phyloP scores from a whole-genome alignment of 2,888 invertebrate genomes.

The Mythimna vitellina region DNA sequence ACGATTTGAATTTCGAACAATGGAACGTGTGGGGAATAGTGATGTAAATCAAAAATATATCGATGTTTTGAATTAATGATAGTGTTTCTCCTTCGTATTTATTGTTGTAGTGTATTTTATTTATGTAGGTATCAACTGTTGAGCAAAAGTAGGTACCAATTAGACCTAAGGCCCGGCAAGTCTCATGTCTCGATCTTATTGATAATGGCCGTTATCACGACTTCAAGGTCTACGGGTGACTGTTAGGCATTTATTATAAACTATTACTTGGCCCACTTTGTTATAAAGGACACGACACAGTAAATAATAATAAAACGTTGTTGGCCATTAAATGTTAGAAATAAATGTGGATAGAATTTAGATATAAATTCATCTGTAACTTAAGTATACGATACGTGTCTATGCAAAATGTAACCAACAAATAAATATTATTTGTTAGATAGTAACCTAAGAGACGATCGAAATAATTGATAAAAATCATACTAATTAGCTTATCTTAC shows the following conservation, averaged over 20 bases:
- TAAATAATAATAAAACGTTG: conserved; percentile 47
- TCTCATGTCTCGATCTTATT: conserved; percentile 38
- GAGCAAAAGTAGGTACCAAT: conserved; percentile 29
- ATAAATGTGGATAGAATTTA: neutral
- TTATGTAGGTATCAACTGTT: neutral
- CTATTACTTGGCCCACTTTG: conserved; percentile 64
- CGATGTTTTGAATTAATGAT: too few species aligned
- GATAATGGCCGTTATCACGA: conserved; percentile 61
- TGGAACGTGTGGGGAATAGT: conserved; percentile 15
- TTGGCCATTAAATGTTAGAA: conserved; percentile 32
- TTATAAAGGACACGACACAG: conserved; percentile 58
- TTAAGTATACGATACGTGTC: neutral
- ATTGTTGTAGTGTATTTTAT: neutral
- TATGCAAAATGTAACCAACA: neutral
- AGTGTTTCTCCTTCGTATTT: neutral
- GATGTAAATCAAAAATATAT: neutral
- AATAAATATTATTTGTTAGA: neutral
- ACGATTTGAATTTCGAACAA: conserved; percentile 54
- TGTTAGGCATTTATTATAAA: conserved; percentile 62
- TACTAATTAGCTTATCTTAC: neutral
- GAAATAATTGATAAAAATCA: neutral
- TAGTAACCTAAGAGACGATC: neutral
- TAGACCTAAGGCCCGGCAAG: conserved; percentile 26
- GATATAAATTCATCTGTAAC: neutral
- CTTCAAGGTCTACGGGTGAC: conserved; percentile 56